These are phyloP conservation scores for Cervus canadensis DNA, from an alignment of 2,113 vertebrate species.

Conservation along the genomic window DNA sequence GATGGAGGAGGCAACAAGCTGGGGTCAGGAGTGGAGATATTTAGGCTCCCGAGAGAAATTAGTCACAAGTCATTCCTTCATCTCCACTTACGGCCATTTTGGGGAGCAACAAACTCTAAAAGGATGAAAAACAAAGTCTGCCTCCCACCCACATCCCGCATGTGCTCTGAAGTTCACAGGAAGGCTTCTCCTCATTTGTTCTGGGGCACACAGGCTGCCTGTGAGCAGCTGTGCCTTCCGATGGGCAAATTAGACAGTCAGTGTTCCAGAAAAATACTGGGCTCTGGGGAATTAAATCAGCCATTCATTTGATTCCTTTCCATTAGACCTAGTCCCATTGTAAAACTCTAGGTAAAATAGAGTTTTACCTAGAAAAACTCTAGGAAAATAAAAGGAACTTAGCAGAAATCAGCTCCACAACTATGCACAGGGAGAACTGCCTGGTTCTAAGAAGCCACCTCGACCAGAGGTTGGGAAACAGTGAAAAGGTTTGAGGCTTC, in stretches of 20 bases:
- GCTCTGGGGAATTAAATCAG: not conserved
- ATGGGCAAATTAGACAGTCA: not conserved
- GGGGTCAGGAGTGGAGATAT: not conserved
- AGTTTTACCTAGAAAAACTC: not conserved
- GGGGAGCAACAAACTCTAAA: constrained; percentile 28
- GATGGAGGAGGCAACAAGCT: not conserved
- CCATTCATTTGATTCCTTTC: not conserved
- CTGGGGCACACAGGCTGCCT: not conserved
- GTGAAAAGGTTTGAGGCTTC: not conserved
- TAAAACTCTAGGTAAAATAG: not conserved
- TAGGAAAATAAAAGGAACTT: not conserved
- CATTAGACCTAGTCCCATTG: not conserved
- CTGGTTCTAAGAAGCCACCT: not conserved
- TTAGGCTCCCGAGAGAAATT: constrained; percentile 29
- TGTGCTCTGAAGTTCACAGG: constrained; percentile 17
- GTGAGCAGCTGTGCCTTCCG: constrained; percentile 28
- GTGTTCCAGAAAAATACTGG: not conserved
- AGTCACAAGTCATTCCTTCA: constrained; percentile 27
- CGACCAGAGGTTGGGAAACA: not conserved
- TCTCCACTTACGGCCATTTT: constrained; percentile 38
- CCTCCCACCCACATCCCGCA: not conserved
- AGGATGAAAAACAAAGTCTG: constrained; percentile 27
- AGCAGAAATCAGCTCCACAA: not conserved
- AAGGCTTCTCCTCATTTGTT: not conserved
- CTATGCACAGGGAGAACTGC: not conserved